Evolutionary conservation across 2,113 vertebrate species (phyloP).

Genomic region (Percopsis transmontana): DNA sequence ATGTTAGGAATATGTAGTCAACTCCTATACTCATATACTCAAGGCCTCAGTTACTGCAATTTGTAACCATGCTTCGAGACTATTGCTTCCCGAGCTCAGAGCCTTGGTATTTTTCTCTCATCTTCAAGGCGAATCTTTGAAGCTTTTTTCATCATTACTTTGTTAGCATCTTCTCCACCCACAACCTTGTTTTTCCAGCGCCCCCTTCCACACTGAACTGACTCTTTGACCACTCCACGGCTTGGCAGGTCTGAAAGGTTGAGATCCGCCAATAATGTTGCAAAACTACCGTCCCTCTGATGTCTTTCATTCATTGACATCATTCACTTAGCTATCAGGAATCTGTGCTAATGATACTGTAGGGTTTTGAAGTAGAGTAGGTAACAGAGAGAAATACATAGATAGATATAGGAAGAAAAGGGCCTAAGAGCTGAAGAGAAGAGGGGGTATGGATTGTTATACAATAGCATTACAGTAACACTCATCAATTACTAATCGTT

Average conservation of each 20-base stretch:
- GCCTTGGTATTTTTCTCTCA: not conserved
- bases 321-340: conserved; percentile 13
- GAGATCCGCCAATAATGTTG: conserved; percentile 55
- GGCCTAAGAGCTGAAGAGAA: not conserved
- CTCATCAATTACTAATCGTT: conserved; percentile 48
- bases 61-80: conserved; percentile 18
- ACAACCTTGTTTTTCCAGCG: conserved; percentile 17
- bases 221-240: conserved; percentile 38
- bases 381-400: conserved; percentile 6
- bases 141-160: conserved; percentile 1
- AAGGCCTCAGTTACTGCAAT: conserved; percentile 6
- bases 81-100: conserved; percentile 8
- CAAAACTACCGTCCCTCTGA: conserved; percentile 10
- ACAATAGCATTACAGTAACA: conserved; percentile 38
- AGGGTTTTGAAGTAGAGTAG: conserved; percentile 9
- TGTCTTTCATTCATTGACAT: conserved; percentile 31
- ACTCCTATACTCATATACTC: not conserved
- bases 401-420: not conserved
- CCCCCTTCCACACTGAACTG: conserved; percentile 21
- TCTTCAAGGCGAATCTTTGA: conserved; percentile 19
- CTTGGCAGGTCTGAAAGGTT: conserved; percentile 27
- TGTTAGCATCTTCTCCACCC: conserved; percentile 28
- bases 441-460: not conserved
- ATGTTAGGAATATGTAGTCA: conserved; percentile 36
- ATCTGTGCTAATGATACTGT: conserved; percentile 36